These are phyloP conservation scores for Cardinalis cardinalis DNA, from an alignment of 2,113 vertebrate species.

Conservation along the genomic window DNA sequence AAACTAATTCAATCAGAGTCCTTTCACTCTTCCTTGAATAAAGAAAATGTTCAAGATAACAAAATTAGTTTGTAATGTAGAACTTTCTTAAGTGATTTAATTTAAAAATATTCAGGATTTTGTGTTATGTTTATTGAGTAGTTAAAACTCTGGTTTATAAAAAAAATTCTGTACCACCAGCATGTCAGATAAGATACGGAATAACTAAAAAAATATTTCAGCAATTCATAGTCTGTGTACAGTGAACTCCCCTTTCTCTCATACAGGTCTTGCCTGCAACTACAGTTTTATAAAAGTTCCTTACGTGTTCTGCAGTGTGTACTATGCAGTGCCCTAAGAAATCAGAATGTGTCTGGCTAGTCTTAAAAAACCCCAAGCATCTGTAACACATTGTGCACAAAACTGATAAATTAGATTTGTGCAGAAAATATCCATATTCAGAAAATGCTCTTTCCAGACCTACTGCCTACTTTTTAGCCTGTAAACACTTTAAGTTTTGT, in stretches of 20 bases:
- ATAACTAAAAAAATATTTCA: background rate
- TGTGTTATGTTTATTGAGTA: background rate
- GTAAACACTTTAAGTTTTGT: background rate
- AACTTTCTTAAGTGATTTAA: background rate
- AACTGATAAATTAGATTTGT: background rate
- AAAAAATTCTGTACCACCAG: background rate
- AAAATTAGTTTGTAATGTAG: background rate
- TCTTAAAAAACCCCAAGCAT: background rate
- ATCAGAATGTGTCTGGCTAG: background rate
- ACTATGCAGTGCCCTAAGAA: background rate
- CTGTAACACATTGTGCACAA: background rate
- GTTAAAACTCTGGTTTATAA: background rate
- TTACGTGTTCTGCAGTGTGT: background rate
- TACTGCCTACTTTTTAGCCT: background rate
- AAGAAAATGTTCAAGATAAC: background rate
- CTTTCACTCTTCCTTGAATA: background rate
- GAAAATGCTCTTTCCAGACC: background rate
- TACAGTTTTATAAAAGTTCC: background rate
- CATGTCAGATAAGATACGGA: background rate
- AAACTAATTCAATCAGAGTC: background rate
- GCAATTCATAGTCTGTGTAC: background rate
- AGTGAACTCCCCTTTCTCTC: background rate
- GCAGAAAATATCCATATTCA: background rate
- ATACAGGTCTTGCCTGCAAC: background rate
- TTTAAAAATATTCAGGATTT: background rate